A percentile compares a stretch with the other conserved stretches of the same genome.
These are phyloP conservation scores for Hiodon alosoides DNA, from an alignment of 2,113 vertebrate genomes.

Conservation along the genomic window DNA sequence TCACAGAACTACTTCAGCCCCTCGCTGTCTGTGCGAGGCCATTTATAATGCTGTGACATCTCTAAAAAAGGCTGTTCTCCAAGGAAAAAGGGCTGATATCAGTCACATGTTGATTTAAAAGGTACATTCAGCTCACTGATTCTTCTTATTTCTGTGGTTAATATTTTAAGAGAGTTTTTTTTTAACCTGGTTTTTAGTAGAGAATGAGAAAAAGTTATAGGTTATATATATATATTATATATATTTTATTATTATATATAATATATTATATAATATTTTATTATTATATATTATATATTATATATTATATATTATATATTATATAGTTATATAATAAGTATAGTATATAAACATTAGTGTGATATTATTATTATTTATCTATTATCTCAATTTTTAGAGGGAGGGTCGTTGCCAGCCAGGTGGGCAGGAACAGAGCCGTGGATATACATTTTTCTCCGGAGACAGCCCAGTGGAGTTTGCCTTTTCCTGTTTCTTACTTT, in stretches of 20 bases:
- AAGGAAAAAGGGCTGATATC: neutral
- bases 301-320: too few relatives aligned
- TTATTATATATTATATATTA: too few relatives aligned
- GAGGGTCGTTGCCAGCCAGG: too few relatives aligned
- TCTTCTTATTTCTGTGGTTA: neutral
- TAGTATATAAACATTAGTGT: neutral
- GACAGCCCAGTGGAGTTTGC: too few relatives aligned
- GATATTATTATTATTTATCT: too few relatives aligned
- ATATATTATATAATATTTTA: too few relatives aligned
- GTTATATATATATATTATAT: too few relatives aligned
- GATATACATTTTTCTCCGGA: too few relatives aligned
- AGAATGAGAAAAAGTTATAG: neutral
- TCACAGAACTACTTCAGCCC: neutral
- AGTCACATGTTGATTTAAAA: neutral
- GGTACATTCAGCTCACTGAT: neutral
- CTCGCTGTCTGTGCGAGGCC: neutral
- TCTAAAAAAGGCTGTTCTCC: neutral
- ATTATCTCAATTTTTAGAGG: too few relatives aligned
- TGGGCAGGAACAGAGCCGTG: too few relatives aligned
- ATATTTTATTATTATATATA: too few relatives aligned
- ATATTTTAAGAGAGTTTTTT: neutral
- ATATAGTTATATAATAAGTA: neutral
- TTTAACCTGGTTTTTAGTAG: neutral
- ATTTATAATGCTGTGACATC: conserved; percentile 3
- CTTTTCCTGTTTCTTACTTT: too few relatives aligned